Percentiles rank a stretch among this genome's conserved stretches.
Evolutionary conservation across 1,140 invertebrate species (phyloP).

Genomic region (Halotydeus destructor): DNA sequence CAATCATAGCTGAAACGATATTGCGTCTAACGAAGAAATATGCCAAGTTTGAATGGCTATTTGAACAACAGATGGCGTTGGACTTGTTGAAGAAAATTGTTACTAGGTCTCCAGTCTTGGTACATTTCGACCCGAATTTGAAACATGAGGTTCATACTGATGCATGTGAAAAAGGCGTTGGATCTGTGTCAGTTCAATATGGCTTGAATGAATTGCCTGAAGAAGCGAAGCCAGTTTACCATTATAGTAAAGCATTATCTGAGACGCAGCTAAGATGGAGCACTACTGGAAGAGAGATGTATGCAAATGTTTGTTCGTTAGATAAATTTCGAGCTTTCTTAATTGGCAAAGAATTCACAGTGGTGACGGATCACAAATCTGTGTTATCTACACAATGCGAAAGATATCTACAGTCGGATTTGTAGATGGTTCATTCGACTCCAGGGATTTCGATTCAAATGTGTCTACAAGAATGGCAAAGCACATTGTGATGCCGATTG

Average conservation of each 20-base stretch:
- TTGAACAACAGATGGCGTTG: slow-evolving; percentile 13
- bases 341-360: slow-evolving; percentile 27
- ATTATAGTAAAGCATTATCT: slow-evolving; percentile 24
- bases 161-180: slow-evolving; percentile 19
- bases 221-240: slow-evolving; percentile 19
- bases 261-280: slow-evolving; percentile 26
- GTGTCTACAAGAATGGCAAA: slow-evolving; percentile 24
- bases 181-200: slow-evolving; percentile 18
- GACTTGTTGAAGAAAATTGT: slow-evolving; percentile 12
- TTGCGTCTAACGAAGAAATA: slow-evolving; percentile 17
- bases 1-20: slow-evolving; percentile 18
- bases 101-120: slow-evolving; percentile 2
- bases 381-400: slow-evolving; percentile 25
- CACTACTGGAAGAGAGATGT: slow-evolving; percentile 28
- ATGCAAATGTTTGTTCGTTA: slow-evolving; percentile 29
- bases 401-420: slow-evolving; percentile 24
- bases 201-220: neutral
- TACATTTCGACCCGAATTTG: neutral
- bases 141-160: slow-evolving; percentile 20
- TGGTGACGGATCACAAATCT: slow-evolving; percentile 31
- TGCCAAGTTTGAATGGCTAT: slow-evolving; percentile 13
- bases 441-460: slow-evolving; percentile 27
- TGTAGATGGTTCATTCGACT: slow-evolving; percentile 29
- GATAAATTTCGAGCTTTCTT: slow-evolving; percentile 29
- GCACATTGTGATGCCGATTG: slow-evolving; percentile 9